Evolutionary conservation across 2,113 vertebrate genomes (phyloP).

Genomic region (Ancistrus triradiatus): DNA sequence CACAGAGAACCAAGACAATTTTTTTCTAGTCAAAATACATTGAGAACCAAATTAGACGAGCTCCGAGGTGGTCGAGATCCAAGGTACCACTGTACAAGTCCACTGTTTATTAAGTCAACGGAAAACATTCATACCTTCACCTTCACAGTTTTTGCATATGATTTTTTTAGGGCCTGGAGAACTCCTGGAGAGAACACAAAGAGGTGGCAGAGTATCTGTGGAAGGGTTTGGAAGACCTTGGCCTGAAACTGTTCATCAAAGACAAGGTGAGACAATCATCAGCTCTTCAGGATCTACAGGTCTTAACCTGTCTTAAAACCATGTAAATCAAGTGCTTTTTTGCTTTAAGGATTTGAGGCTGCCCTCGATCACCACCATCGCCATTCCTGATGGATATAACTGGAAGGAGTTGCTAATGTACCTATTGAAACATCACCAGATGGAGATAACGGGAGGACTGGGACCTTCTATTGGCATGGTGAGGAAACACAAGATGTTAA

Average conservation of each 20-base stretch:
- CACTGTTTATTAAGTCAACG: too few relatives aligned
- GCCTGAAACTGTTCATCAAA: slow-evolving; percentile 85
- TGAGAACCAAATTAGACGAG: too few relatives aligned
- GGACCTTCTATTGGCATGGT: slow-evolving; percentile 87
- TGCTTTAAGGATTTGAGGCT: slow-evolving; percentile 71
- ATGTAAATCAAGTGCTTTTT: background rate
- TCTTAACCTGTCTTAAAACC: background rate
- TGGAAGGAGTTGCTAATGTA: slow-evolving; percentile 81
- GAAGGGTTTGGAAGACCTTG: slow-evolving; percentile 74
- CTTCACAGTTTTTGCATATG: too few relatives aligned
- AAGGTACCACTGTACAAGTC: too few relatives aligned
- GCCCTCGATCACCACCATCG: slow-evolving; percentile 85
- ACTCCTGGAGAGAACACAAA: slow-evolving; percentile 77
- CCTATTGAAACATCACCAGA: slow-evolving; percentile 75
- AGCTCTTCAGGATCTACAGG: background rate
- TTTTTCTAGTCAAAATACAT: too few relatives aligned
- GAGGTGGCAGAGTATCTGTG: slow-evolving; percentile 72
- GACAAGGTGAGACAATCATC: slow-evolving; percentile 70
- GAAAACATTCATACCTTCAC: too few relatives aligned
- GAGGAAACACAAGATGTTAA: too few relatives aligned
- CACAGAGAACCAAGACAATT: too few relatives aligned
- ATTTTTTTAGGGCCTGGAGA: slow-evolving; percentile 80
- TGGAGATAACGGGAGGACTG: slow-evolving; percentile 87
- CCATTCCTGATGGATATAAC: slow-evolving; percentile 76
- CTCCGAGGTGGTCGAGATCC: too few relatives aligned